Base-by-base conservation (phyloP, 2,888 invertebrate species). In the Abscondita cerata region DNA sequence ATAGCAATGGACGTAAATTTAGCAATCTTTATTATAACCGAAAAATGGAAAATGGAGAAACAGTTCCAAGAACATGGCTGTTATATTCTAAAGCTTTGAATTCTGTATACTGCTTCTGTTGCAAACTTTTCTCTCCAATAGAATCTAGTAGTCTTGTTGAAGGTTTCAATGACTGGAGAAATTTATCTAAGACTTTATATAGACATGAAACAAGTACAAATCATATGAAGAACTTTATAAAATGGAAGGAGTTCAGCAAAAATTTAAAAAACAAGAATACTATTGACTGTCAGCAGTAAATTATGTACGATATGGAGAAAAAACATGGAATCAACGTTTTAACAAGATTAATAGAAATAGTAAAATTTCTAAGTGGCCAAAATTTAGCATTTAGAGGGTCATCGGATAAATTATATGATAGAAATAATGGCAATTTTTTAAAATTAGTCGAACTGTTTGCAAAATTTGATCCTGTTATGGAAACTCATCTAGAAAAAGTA, bases 401-500 rank as follows among this genome's bases (percentile, higher is more conserved):
- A n/a, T n/a, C n/a, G n/a, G n/a, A n/a, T n/a, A 57, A 55, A 52
- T 48, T 68, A 44, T 64, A 55, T 60, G 44, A 57, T 51, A 56
- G 12, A 11, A 36, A 36, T 36, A 36, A 36, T 13, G 54, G 66
- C 20, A 64, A 62, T 62, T 64, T 66, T 62, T 58, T 66, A 46
- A 64, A 62, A 54, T 58, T 64, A 53, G 55, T 68, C n/a, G 62
- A 66, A 59, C 31, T 66, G 36, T 60, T 64, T 20, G 48, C 59
- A 18, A 62, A 66, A 53, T 66, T 64, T 54, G 66, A 66, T 58
- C 52, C 58, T 11, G 51, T 64, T 59, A 65, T 66, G 62, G 52
- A 56, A 52, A 58, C 54, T 57, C 60, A 68, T 52, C 47, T 64
- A 34, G 60, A 60, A 60, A 55, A 41, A 50, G 44, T 51, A n/a